These are phyloP conservation scores for Cepphus grylle DNA, from an alignment of 2,113 vertebrate genomes.

Conservation along the genomic window DNA sequence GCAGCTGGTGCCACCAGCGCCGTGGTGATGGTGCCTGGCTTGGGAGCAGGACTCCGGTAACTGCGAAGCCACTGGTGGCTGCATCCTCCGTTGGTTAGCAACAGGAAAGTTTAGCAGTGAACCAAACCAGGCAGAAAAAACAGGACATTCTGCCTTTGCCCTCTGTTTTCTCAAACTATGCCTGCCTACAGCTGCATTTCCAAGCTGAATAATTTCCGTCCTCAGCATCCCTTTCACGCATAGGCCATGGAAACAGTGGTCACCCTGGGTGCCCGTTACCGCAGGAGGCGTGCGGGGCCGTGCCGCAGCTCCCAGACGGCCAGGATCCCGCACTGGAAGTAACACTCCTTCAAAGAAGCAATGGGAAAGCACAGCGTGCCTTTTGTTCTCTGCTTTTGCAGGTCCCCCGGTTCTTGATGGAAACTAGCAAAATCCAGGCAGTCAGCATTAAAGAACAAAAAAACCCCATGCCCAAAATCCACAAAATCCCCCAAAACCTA, in stretches of 20 bases:
- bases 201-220: background rate
- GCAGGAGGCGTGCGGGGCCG: fast-evolving
- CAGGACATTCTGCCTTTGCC: background rate
- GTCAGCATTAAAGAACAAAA: background rate
- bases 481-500: background rate
- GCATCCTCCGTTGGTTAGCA: background rate
- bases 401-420: background rate
- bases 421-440: background rate
- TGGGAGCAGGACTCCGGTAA: background rate
- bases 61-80: background rate
- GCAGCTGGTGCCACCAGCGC: fast-evolving
- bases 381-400: background rate
- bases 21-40: background rate
- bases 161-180: background rate
- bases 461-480: background rate
- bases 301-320: background rate
- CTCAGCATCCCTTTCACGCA: background rate
- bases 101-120: background rate
- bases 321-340: background rate
- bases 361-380: background rate
- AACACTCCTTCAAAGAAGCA: background rate
- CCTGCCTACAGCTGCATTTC: background rate
- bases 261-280: fast-evolving
- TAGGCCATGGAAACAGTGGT: background rate
- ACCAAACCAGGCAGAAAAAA: background rate